Evolutionary conservation across 2,113 vertebrate genomes (phyloP).

Genomic region (Dipodomys merriami): DNA sequence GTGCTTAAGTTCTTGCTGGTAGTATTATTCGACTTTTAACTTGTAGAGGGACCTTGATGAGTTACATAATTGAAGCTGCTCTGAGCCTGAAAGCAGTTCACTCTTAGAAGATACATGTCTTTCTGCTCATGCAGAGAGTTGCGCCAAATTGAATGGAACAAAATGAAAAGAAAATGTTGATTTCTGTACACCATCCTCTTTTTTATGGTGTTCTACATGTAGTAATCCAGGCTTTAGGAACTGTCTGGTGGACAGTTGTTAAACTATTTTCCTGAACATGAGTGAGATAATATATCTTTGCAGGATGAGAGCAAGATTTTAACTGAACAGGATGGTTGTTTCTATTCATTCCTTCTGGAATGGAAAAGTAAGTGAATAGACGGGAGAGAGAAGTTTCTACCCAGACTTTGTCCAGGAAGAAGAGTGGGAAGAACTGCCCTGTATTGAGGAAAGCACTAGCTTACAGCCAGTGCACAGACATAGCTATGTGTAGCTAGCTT

Average conservation of each 20-base stretch:
- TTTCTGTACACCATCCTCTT: neutral
- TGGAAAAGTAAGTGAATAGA: neutral
- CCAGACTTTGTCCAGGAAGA: neutral
- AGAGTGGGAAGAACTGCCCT: neutral
- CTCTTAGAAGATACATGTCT: neutral
- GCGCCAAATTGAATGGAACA: neutral
- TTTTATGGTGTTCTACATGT: neutral
- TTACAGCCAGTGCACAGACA: neutral
- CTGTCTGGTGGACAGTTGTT: neutral
- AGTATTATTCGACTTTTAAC: neutral
- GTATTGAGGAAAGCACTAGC: neutral
- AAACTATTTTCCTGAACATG: no score
- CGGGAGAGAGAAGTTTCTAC: neutral
- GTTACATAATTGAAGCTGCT: constrained; percentile 26
- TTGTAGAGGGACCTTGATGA: neutral
- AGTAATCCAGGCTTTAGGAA: neutral
- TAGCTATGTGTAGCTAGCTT: no score
- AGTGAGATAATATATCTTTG: neutral
- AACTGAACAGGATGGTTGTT: neutral
- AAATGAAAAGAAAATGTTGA: neutral
- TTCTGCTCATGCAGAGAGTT: neutral
- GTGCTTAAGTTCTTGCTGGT: constrained; percentile 3
- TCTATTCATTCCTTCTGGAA: neutral
- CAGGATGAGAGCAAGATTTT: neutral
- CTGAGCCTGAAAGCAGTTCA: neutral